These are phyloP conservation scores for Automeris io DNA, from an alignment of 2,888 invertebrate species.

Conservation along the genomic window DNA sequence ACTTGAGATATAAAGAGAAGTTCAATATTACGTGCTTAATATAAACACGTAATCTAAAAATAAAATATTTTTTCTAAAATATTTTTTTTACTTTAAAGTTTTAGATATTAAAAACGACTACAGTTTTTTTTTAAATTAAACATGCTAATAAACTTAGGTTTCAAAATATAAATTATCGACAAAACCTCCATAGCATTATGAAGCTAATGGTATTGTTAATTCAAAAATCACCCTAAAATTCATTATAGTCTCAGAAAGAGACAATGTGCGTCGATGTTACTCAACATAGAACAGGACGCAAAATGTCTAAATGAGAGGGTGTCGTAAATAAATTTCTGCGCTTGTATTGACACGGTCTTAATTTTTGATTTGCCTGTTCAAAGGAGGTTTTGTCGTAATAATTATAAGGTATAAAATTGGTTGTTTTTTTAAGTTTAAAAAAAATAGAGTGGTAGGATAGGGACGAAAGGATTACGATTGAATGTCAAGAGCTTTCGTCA, in stretches of 20 bases:
- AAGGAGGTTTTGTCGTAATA: conserved; percentile 15
- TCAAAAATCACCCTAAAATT: conserved; percentile 59
- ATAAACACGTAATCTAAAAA: no score
- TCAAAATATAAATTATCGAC: not conserved
- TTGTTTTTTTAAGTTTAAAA: conserved; percentile 23
- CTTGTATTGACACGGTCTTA: conserved; percentile 53
- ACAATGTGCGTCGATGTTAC: conserved; percentile 27
- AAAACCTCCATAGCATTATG: not conserved
- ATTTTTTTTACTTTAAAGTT: no score
- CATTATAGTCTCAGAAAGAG: conserved; percentile 44
- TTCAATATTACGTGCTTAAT: no score
- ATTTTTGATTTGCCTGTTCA: conserved; percentile 18
- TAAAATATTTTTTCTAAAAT: no score
- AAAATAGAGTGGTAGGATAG: conserved; percentile 47
- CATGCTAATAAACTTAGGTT: no score
- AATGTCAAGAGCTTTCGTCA: conserved; percentile 53
- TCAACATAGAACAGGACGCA: conserved; percentile 36
- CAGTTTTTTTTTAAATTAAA: no score
- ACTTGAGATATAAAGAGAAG: no score
- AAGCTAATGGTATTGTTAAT: conserved; percentile 62
- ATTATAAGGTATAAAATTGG: conserved; percentile 24
- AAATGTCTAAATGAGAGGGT: conserved; percentile 58
- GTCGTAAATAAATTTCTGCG: conserved; percentile 62
- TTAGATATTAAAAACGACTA: no score
- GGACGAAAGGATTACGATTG: conserved; percentile 51